A percentile compares a stretch with the other conserved stretches of the same genome.
phyloP scores from a whole-genome alignment of 2,888 invertebrate species.

The Leptogaster cylindrica region DNA sequence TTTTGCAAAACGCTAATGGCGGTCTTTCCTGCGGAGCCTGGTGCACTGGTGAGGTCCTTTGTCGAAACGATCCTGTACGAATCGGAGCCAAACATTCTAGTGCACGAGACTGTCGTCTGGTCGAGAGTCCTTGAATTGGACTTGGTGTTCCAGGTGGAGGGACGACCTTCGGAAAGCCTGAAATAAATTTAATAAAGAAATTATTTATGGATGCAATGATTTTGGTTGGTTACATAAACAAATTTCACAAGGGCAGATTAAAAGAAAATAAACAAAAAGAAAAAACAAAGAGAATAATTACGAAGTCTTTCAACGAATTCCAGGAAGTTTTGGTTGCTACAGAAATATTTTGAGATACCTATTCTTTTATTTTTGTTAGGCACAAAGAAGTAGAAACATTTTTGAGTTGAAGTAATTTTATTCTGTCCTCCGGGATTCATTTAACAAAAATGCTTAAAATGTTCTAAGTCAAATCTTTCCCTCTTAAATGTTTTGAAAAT shows the following conservation, averaged over 20 bases:
- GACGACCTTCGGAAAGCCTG: slow-evolving; percentile 76
- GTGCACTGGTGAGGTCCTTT: slow-evolving; percentile 54
- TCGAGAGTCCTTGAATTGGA: slow-evolving; percentile 55
- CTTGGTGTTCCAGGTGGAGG: slow-evolving; percentile 72
- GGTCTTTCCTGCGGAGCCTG: slow-evolving; percentile 68
- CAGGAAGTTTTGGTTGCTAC: no score
- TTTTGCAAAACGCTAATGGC: slow-evolving; percentile 76
- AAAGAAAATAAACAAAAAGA: not conserved
- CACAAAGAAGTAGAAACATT: no score
- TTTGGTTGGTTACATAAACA: no score
- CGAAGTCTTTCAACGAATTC: not conserved
- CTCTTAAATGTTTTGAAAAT: no score
- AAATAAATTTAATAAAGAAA: slow-evolving; percentile 3
- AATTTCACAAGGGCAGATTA: not conserved
- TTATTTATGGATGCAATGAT: no score
- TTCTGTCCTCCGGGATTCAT: no score
- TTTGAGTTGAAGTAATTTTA: no score
- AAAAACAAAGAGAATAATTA: not conserved
- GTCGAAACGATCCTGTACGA: slow-evolving; percentile 68
- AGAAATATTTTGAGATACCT: no score
- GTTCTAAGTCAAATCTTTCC: no score
- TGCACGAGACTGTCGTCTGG: slow-evolving; percentile 66
- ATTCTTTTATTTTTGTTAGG: no score
- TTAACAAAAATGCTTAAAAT: no score
- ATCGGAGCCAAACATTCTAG: slow-evolving; percentile 70